Conservation (phyloP, 1,140 invertebrate genomes). For the Drosophila ambigua region DNA sequence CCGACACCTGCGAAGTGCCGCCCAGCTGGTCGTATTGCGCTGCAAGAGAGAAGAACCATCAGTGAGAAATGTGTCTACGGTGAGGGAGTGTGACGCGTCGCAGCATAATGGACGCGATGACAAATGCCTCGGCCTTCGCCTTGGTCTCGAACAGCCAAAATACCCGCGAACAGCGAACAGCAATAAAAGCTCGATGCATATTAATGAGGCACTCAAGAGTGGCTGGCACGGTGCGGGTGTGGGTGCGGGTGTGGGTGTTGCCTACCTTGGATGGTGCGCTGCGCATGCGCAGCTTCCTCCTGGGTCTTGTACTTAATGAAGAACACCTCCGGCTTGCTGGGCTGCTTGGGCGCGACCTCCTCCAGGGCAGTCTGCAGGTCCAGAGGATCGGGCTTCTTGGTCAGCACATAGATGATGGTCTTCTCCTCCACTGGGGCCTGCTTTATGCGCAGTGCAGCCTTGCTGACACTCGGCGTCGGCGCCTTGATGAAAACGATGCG, state of each 20-base stretch:
- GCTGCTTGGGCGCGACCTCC: slow-evolving; percentile 85
- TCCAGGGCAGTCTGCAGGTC: slow-evolving; percentile 86
- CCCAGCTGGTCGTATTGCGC: slow-evolving; percentile 82
- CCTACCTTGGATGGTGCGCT: slow-evolving; percentile 83
- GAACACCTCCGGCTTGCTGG: slow-evolving; percentile 90
- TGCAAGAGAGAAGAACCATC: slow-evolving; percentile 30
- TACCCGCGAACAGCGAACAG: background rate
- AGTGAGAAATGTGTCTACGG: slow-evolving; percentile 16
- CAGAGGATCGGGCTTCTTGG: slow-evolving; percentile 89
- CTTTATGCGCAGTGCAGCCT: slow-evolving; percentile 86
- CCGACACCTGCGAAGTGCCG: slow-evolving; percentile 76
- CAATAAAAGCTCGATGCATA: slow-evolving; percentile 38
- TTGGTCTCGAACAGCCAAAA: slow-evolving; percentile 26
- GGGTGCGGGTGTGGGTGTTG: slow-evolving; percentile 22
- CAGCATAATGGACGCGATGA: slow-evolving; percentile 15
- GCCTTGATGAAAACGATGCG: slow-evolving; percentile 95
- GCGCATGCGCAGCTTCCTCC: slow-evolving; percentile 85
- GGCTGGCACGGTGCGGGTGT: background rate
- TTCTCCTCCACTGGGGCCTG: slow-evolving; percentile 91
- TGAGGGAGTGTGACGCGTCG: background rate
- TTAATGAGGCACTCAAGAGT: slow-evolving; percentile 25
- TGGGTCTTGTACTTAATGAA: slow-evolving; percentile 90
- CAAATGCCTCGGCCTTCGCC: slow-evolving; percentile 31
- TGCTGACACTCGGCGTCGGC: slow-evolving; percentile 88
- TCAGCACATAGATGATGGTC: slow-evolving; percentile 93